Evolutionary conservation across 2,797 vertebrate genomes (phyloP), one percentile per base, ranked within the genome.

Genomic region (Darevskia nairensis): DNA sequence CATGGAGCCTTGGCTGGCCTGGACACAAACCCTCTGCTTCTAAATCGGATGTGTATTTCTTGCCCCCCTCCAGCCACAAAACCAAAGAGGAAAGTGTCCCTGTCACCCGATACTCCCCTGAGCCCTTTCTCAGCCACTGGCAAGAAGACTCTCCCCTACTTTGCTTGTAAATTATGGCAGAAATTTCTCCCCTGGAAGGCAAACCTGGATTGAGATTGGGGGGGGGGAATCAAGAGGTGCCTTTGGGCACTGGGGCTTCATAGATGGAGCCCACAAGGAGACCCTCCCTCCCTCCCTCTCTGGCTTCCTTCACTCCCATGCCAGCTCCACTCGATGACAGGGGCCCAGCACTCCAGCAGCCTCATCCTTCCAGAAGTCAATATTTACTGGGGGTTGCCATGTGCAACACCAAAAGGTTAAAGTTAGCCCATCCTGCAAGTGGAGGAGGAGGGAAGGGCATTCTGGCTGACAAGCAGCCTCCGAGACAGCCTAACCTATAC

Each of bases 301-400:
- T 74, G 8, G 10, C 17, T 35, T 3, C 8, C 29, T 78, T 19
- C n/a, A 5, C n/a, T 64, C 15, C 9, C 6, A 23, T 80, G 29
- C 82, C 81, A 84, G 27, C 23, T 25, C 59, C 69, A n/a, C 82
- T 9, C 7, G 10, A 32, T 44, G 77, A 74, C 80, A 84, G 74
- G 80, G 29, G 11, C 46, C 25, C 2, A 39, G 68, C 35, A 39
- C 29, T 55, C 59, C 8, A 74, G 41, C 50, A 39, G 59, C 1
- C 6, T 61, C 59, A 61, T 68, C 59, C 66, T 66, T 77, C 75
- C 41, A 46, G 25, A 25, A 75, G 32, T 80, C 69, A 46, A 72
- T 81, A 85, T 81, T 89, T 85, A 81, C 77, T 25, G 17, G 50
- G 46, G 39, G 88, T 66, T 81, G 83, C 77, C 77, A 81, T 35